Conservation (phyloP, 2,797 vertebrate species). For the Alauda arvensis region DNA sequence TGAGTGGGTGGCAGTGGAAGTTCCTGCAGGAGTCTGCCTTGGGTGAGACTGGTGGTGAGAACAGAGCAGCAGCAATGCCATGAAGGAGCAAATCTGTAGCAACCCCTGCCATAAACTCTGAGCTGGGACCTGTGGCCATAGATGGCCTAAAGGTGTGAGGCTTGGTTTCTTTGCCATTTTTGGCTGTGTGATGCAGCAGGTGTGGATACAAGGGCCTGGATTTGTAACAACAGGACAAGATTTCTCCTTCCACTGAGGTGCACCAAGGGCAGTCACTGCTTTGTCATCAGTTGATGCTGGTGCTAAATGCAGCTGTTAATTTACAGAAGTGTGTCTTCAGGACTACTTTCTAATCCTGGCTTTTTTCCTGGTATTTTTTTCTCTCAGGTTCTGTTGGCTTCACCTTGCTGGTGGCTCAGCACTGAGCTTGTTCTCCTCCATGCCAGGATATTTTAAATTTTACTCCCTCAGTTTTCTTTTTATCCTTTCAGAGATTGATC, state of each 20-base stretch:
- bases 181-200: background rate
- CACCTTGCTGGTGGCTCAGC: background rate
- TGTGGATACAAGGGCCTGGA: background rate
- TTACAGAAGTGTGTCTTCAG: background rate
- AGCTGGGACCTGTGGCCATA: background rate
- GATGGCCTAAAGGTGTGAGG: background rate
- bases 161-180: background rate
- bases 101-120: background rate
- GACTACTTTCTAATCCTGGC: rapidly evolving
- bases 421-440: background rate
- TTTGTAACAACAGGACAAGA: background rate
- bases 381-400: background rate
- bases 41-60: background rate
- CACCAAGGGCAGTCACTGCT: background rate
- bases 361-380: background rate
- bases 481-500: background rate
- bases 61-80: background rate
- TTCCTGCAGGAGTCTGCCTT: background rate
- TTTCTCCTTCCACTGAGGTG: rapidly evolving
- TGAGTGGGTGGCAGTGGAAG: background rate
- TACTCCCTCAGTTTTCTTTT: background rate
- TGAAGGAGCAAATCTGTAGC: background rate
- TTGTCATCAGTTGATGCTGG: background rate
- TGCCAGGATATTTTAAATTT: background rate
- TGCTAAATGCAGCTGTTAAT: background rate